Percentiles rank a stretch among this genome's conserved stretches.
Conservation (phyloP, 2,888 invertebrate genomes). For the Lithophane socia region DNA sequence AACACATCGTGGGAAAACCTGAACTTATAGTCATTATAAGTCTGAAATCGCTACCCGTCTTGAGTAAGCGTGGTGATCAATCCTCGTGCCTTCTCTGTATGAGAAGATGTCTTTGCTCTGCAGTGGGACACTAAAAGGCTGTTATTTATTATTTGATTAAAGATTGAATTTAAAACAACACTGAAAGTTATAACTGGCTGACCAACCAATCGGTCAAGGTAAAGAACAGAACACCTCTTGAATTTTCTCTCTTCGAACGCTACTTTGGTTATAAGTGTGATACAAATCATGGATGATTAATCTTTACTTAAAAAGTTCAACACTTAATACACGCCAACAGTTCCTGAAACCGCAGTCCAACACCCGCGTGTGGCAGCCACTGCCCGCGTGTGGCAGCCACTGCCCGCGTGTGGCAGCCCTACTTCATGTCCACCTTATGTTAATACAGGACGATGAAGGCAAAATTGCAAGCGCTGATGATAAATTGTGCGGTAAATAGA, state of each 20-base stretch:
- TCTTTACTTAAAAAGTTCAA: neutral
- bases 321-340: neutral
- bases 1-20: neutral
- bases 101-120: neutral
- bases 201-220: neutral
- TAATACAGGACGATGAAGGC: constrained; percentile 67
- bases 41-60: neutral
- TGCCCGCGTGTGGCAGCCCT: constrained; percentile 19
- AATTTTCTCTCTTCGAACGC: neutral
- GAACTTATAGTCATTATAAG: neutral
- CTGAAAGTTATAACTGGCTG: neutral
- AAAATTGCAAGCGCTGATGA: constrained; percentile 68
- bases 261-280: neutral
- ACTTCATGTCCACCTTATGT: constrained; percentile 54
- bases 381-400: no score
- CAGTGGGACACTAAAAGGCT: neutral
- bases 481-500: constrained; percentile 71
- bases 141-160: neutral
- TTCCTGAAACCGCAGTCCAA: neutral
- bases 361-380: neutral
- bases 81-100: neutral
- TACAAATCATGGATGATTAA: neutral
- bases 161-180: neutral
- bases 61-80: neutral
- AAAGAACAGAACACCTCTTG: neutral